Percentiles rank a stretch among this genome's conserved stretches.
Conservation (phyloP, 1,140 invertebrate species). For the Drosophila setifemur region DNA sequence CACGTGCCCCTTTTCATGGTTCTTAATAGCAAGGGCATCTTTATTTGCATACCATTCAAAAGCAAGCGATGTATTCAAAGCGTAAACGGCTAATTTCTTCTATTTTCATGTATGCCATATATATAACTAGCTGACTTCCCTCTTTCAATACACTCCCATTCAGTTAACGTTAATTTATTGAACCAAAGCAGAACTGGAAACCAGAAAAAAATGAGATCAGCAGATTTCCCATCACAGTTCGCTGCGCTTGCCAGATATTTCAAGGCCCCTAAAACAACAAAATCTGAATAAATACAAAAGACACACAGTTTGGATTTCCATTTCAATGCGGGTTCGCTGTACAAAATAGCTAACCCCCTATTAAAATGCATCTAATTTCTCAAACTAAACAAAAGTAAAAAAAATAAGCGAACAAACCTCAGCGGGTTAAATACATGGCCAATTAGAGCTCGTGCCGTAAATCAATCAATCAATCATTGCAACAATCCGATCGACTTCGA, state of each 20-base stretch:
- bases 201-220: conserved; percentile 24
- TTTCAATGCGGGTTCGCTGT: conserved; percentile 14
- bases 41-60: conserved; percentile 7
- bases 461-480: too few species aligned
- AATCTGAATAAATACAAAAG: conserved; percentile 2
- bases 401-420: too few species aligned
- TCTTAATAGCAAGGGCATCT: conserved; percentile 3
- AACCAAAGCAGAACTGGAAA: too few species aligned
- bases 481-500: too few species aligned
- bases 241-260: conserved; percentile 7
- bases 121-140: background rate
- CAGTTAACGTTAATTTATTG: conserved; percentile 6
- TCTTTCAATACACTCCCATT: background rate
- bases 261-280: conserved; percentile 6
- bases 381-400: too few species aligned
- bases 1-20: conserved; percentile 8
- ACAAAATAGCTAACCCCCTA: too few species aligned
- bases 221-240: background rate
- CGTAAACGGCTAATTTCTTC: too few species aligned
- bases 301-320: conserved; percentile 27
- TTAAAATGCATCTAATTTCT: too few species aligned
- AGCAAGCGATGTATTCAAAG: too few species aligned
- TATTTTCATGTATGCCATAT: too few species aligned
- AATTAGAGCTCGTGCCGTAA: too few species aligned
- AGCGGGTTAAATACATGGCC: too few species aligned